A percentile compares a stretch with the other conserved stretches of the same genome.
These are phyloP conservation scores for Heliconius melpomene DNA, from an alignment of 1,140 invertebrate species.

Conservation along the genomic window DNA sequence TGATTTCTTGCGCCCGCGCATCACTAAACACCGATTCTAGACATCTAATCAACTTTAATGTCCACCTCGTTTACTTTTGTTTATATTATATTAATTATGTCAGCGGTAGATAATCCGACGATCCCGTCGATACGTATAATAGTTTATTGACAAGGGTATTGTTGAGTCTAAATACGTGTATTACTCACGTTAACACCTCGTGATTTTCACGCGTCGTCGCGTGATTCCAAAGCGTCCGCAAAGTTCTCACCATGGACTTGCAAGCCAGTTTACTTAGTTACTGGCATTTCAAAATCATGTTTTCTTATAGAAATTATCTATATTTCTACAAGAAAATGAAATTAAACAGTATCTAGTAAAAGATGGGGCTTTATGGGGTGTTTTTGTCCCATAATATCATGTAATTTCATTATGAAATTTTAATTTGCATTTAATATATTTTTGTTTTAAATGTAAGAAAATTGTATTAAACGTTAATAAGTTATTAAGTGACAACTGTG, in stretches of 20 bases:
- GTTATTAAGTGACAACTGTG: too few species aligned
- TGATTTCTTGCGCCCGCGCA: conserved; percentile 38
- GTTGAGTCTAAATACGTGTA: conserved; percentile 54
- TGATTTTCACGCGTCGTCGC: conserved; percentile 60
- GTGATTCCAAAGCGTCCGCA: conserved; percentile 61
- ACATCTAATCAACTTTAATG: conserved; percentile 56
- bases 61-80: conserved; percentile 54
- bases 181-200: conserved; percentile 53
- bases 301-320: background rate
- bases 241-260: conserved; percentile 42
- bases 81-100: conserved; percentile 53
- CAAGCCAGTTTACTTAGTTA: conserved; percentile 38
- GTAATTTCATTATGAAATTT: too few species aligned
- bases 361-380: background rate
- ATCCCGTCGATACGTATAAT: conserved; percentile 50
- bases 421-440: too few species aligned
- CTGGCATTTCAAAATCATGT: conserved; percentile 39
- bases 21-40: conserved; percentile 56
- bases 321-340: background rate
- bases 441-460: too few species aligned
- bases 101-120: conserved; percentile 52
- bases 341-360: conserved; percentile 18
- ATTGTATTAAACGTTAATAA: too few species aligned
- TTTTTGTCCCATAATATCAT: too few species aligned
- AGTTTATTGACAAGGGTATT: conserved; percentile 39